Evolutionary conservation across 2,113 vertebrate species (phyloP).

Genomic region (Acanthochromis polyacanthus): DNA sequence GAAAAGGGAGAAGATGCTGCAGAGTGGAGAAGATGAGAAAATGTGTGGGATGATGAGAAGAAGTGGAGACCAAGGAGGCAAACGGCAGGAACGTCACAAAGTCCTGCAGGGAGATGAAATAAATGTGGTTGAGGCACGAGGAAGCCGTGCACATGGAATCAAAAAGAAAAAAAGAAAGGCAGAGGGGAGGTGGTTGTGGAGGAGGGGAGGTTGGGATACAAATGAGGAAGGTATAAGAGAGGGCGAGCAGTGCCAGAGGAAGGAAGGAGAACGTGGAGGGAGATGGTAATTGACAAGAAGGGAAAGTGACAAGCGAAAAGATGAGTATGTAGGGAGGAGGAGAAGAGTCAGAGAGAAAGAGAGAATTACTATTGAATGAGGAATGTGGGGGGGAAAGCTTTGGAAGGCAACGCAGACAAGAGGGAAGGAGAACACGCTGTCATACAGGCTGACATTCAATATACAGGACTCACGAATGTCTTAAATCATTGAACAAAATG

Average conservation of each 20-base stretch:
- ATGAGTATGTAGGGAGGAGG: conserved; percentile 65
- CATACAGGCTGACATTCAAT: conserved; percentile 51
- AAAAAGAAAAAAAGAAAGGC: conserved; percentile 12
- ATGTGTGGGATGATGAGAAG: conserved; percentile 37
- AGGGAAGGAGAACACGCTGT: conserved; percentile 55
- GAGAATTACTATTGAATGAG: conserved; percentile 74
- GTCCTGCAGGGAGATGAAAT: conserved; percentile 55
- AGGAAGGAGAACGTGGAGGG: conserved; percentile 32
- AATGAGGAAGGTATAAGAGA: conserved; percentile 50
- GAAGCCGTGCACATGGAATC: conserved; percentile 18
- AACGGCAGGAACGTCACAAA: conserved; percentile 9
- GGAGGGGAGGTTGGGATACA: conserved; percentile 38
- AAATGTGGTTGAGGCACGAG: conserved; percentile 14
- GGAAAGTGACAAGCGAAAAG: conserved; percentile 78
- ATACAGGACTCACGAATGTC: conserved; percentile 46
- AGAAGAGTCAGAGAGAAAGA: conserved; percentile 58
- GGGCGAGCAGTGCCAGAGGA: conserved; percentile 28
- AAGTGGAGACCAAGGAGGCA: conserved; percentile 8
- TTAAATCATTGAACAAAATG: conserved; percentile 78
- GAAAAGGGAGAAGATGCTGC: conserved; percentile 61
- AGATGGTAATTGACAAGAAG: conserved; percentile 77
- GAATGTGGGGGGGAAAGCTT: conserved; percentile 28
- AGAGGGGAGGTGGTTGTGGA: neutral
- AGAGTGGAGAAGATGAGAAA: conserved; percentile 32
- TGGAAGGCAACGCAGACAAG: conserved; percentile 26